phyloP scores from a whole-genome alignment of 2,888 invertebrate genomes.

The Drosophila nigritarsus region DNA sequence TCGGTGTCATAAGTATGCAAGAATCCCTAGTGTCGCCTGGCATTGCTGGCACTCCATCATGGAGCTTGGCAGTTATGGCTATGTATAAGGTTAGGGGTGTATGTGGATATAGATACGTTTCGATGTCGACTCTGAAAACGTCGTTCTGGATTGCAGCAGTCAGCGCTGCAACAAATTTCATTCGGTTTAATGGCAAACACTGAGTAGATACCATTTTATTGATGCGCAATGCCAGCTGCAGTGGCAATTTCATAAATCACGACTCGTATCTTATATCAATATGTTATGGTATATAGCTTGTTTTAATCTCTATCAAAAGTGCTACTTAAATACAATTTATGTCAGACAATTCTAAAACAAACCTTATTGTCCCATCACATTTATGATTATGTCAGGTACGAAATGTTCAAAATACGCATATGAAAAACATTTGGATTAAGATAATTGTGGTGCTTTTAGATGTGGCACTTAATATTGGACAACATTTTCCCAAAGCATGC shows the following conservation, averaged over 20 bases:
- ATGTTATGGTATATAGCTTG: constrained; percentile 13
- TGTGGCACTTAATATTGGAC: constrained; percentile 37
- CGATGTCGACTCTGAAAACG: constrained; percentile 52
- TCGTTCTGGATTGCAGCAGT: constrained; percentile 71
- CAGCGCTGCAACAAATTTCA: constrained; percentile 57
- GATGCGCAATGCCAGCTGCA: constrained; percentile 50
- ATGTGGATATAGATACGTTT: constrained; percentile 7
- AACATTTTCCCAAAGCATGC: constrained; percentile 30
- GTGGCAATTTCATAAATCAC: constrained; percentile 71
- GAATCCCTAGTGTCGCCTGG: constrained; percentile 27
- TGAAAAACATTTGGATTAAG: constrained; percentile 25
- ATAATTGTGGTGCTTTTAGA: constrained; percentile 13
- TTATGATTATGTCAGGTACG: constrained; percentile 55
- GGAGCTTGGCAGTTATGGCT: constrained; percentile 61
- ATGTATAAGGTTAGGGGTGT: constrained; percentile 18
- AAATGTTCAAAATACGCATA: constrained; percentile 9
- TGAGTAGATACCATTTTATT: constrained; percentile 31
- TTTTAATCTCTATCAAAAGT: constrained; percentile 51
- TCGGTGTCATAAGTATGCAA: constrained; percentile 32
- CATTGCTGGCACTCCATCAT: constrained; percentile 66
- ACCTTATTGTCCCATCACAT: constrained; percentile 35
- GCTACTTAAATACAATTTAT: constrained; percentile 8
- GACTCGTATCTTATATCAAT: constrained; percentile 21
- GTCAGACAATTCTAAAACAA: not conserved
- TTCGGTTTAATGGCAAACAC: constrained; percentile 40